Conservation (phyloP, 2,797 vertebrate genomes). For the Hydrophis major region DNA sequence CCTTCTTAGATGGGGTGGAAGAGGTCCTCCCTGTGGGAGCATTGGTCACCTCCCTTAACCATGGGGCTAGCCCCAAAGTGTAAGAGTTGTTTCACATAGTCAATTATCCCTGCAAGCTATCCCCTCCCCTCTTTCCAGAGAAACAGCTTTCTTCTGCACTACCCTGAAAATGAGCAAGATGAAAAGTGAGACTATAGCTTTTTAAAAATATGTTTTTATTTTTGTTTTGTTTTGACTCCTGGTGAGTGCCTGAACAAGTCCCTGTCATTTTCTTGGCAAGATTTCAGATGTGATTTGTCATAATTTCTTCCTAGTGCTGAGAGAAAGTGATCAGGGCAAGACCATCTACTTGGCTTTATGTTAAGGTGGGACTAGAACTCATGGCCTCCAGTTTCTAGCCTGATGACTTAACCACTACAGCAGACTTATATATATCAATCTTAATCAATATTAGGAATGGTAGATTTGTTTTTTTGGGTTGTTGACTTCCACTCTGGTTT, state of each 20-base stretch:
- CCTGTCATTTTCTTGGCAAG: neutral
- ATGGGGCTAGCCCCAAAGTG: neutral
- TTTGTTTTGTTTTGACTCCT: neutral
- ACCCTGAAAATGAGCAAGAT: neutral
- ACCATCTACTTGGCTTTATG: neutral
- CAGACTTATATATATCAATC: neutral
- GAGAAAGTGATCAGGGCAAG: neutral
- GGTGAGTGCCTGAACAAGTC: neutral
- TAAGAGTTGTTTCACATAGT: neutral
- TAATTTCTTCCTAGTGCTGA: neutral
- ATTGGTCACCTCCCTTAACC: neutral
- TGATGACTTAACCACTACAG: neutral
- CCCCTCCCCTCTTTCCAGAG: neutral
- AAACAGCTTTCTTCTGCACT: neutral
- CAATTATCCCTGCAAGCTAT: neutral
- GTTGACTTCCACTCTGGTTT: neutral
- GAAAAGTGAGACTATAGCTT: neutral
- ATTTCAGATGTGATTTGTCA: neutral
- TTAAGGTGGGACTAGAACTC: neutral
- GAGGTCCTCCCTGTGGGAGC: neutral
- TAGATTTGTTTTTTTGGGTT: neutral
- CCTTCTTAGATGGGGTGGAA: neutral
- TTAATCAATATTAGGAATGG: neutral
- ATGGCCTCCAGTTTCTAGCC: neutral
- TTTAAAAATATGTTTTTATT: neutral